Evolutionary conservation across 2,888 invertebrate genomes (phyloP), one percentile per base, ranked within the genome.

Genomic region (Eurytoma californica): DNA sequence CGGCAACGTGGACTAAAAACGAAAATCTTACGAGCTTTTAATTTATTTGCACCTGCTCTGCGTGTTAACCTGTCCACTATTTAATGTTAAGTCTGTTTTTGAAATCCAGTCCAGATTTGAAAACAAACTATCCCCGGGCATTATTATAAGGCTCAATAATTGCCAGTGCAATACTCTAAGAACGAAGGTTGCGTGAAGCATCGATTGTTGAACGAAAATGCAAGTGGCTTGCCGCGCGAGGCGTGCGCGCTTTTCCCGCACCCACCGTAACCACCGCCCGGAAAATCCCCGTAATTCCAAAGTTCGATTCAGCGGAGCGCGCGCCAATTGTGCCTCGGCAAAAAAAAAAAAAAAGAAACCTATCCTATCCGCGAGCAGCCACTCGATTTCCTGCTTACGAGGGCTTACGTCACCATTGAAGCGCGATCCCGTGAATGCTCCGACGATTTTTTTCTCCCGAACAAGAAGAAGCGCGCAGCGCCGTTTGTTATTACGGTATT

Each of bases 401-500:
- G 63, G 81, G 82, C 82, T 86, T 84, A 84, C 84, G 83, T 85
- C 84, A 85, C 82, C 79, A 80, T 84, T 81, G 57, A 78, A 60
- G 69, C 82, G 76, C 77, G 63, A 79, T 68, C 24, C 5, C 49
- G 12, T 73, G 80, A 84, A 84, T 80, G 82, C 77, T 77, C 73
- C 65, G 82, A 61, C 77, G 84, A 84, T 82, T 83, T 85, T 73
- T 85, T 84, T 83, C 83, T 80, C 80, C 79, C 66, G 76, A 16
- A 16, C 55, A 14, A 24, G 24, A 82, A 78, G 72, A 69, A 80
- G 69, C 78, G 82, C 70, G 81, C 75, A 83, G 80, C 82, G 82
- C 80, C 79, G 84, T 84, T 88, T 85, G 87, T 87, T 88, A 89
- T 89, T 89, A 87, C 86, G 86, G 88, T 82, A 89, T 88, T 90